Evolutionary conservation across 2,888 invertebrate species (phyloP).

Genomic region (Sinotaia quadrata): DNA sequence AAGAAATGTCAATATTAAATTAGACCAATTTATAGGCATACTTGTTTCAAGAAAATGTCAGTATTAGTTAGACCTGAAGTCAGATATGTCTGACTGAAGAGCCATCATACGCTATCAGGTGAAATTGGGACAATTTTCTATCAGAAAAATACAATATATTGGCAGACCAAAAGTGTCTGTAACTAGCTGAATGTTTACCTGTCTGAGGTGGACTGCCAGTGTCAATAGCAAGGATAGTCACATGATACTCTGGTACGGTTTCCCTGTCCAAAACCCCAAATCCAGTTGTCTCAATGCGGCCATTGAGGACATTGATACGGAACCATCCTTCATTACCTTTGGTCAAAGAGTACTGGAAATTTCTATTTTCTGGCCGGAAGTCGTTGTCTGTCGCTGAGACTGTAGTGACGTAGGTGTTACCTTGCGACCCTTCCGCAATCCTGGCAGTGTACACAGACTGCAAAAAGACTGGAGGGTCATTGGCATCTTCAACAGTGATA

Average conservation of each 20-base stretch:
- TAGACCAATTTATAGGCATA: too few species aligned
- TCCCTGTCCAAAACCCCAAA: constrained; percentile 60
- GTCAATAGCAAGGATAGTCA: constrained; percentile 64
- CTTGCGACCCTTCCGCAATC: constrained; percentile 81
- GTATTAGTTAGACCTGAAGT: too few species aligned
- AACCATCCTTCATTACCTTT: constrained; percentile 56
- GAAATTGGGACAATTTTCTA: too few species aligned
- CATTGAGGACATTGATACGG: constrained; percentile 42
- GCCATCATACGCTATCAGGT: too few species aligned
- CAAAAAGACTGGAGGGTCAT: constrained; percentile 95
- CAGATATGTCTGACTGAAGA: too few species aligned
- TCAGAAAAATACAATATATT: too few species aligned
- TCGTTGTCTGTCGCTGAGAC: constrained; percentile 80
- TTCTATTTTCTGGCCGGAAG: constrained; percentile 51
- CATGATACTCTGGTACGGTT: constrained; percentile 48
- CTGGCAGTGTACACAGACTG: constrained; percentile 83
- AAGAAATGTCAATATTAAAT: too few species aligned
- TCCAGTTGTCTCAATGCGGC: constrained; percentile 55
- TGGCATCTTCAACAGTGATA: constrained; percentile 94
- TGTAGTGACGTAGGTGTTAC: constrained; percentile 86
- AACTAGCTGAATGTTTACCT: constrained; percentile 45
- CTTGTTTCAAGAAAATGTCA: too few species aligned
- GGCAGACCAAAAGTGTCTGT: too few species aligned
- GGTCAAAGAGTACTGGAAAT: constrained; percentile 59
- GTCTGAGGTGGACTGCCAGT: constrained; percentile 59